Evolutionary conservation across 2,888 invertebrate species (phyloP).

Genomic region (Agrochola litura): DNA sequence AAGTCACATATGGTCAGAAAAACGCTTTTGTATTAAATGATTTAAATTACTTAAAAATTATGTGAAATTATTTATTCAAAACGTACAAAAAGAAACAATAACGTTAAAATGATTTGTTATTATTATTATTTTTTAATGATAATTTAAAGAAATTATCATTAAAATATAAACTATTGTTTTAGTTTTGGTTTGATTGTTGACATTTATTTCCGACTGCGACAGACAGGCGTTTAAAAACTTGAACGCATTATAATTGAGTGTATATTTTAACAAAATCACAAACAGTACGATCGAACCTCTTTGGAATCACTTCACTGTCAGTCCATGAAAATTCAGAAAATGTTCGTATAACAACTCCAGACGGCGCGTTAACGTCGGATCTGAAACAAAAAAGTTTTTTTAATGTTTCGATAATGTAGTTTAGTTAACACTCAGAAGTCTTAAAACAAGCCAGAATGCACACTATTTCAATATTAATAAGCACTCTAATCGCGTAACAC

Average conservation of each 20-base stretch:
- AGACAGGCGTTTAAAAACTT: background rate
- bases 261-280: conserved; percentile 37
- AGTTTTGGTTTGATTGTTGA: background rate
- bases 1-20: background rate
- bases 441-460: background rate
- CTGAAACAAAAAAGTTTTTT: conserved; percentile 46
- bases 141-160: background rate
- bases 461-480: background rate
- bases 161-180: background rate
- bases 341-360: background rate
- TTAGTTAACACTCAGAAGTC: background rate
- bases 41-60: background rate
- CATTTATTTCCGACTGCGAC: background rate
- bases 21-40: background rate
- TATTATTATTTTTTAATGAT: background rate
- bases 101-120: background rate
- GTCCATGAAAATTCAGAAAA: conserved; percentile 16
- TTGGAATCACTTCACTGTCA: conserved; percentile 41
- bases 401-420: too few species aligned
- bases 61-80: conserved; percentile 28
- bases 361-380: conserved; percentile 20
- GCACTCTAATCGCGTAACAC: background rate
- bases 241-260: conserved; percentile 20
- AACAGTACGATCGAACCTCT: conserved; percentile 12
- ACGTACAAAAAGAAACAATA: conserved; percentile 25